Evolutionary conservation across 1,140 invertebrate genomes (phyloP).

Genomic region (Aphelenchoides fujianensis): DNA sequence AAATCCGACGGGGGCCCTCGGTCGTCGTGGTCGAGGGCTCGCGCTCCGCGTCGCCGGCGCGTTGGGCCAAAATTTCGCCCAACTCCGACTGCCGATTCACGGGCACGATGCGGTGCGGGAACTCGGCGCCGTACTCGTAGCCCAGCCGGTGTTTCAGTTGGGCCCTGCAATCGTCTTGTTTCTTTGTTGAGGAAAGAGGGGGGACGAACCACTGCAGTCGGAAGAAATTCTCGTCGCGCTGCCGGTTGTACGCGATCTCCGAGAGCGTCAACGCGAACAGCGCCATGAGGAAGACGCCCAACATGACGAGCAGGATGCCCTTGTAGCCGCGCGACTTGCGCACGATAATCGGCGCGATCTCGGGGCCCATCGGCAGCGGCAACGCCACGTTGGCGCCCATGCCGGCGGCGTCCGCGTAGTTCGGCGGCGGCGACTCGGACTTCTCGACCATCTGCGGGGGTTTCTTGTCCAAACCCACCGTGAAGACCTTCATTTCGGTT

Average conservation of each 20-base stretch:
- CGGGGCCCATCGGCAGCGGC: conserved; percentile 45
- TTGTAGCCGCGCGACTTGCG: conserved; percentile 58
- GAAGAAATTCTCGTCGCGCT: conserved; percentile 60
- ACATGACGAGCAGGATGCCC: conserved; percentile 54
- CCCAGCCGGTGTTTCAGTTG: conserved; percentile 51
- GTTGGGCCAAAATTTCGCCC: conserved; percentile 2
- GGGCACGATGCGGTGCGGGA: conserved; percentile 9
- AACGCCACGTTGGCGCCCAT: conserved; percentile 21
- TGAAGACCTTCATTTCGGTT: conserved; percentile 58
- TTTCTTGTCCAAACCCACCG: conserved; percentile 59
- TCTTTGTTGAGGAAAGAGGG: no score
- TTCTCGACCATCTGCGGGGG: conserved; percentile 36
- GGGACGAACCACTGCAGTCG: conserved; percentile 47
- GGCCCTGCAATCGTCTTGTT: conserved; percentile 35
- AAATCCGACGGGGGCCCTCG: not conserved
- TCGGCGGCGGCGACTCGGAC: conserved; percentile 41
- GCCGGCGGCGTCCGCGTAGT: conserved; percentile 23
- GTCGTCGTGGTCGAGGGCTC: conserved; percentile 13
- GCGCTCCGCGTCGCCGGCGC: not conserved
- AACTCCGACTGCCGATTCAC: conserved; percentile 8
- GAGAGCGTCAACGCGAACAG: conserved; percentile 54
- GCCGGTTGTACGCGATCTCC: conserved; percentile 60
- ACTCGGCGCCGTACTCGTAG: conserved; percentile 30
- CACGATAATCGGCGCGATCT: conserved; percentile 45
- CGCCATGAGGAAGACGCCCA: conserved; percentile 54